Evolutionary conservation across 2,888 invertebrate species (phyloP), one percentile per base, ranked within the genome.

Genomic region (Morpho deidamia): DNA sequence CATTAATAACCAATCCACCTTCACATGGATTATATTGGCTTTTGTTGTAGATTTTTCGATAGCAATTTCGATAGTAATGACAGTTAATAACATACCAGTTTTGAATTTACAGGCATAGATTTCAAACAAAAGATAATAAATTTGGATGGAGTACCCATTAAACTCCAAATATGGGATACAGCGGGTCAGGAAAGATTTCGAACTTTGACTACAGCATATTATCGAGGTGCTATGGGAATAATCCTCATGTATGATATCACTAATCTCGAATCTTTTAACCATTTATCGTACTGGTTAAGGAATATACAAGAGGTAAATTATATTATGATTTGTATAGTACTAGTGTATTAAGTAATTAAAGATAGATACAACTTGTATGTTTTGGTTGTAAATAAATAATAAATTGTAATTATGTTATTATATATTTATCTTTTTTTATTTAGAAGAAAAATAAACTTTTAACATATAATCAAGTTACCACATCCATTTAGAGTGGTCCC

Each of bases 181-280:
- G 96, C 96, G 8, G 96, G 96, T 0, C 95, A 95, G 70, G 90
- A 90, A 63, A 71, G 90, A 56, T 95, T 95, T 81, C 91, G 96
- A 39, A 96, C 96, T 8, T 84, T 97, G 61, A 96, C 96, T 46
- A 96, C 96, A 9, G 96, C 96, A 7, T 96, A 97, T 81, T 97
- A 96, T 81, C 91, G 96, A 44, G 97, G 96, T 5, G 96, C 96
- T 10, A 96, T 96, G 96, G 97, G 97, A 49, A 96, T 97, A 67
- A 91, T 97, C 44, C 91, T 97, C 14, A 95, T 97, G 93, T 97
- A 97, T 76, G 97, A 97, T 78, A 95, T 96, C 65, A 96, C 97
- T 40, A 96, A 95, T 80, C 86, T 95, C 71, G 95, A 96, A 72
- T 96, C 96, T n/a, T 97, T 96, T 79, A 95, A 96, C 77, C 95